phyloP scores from a whole-genome alignment of 2,888 invertebrate species.

The Synergus itoensis region DNA sequence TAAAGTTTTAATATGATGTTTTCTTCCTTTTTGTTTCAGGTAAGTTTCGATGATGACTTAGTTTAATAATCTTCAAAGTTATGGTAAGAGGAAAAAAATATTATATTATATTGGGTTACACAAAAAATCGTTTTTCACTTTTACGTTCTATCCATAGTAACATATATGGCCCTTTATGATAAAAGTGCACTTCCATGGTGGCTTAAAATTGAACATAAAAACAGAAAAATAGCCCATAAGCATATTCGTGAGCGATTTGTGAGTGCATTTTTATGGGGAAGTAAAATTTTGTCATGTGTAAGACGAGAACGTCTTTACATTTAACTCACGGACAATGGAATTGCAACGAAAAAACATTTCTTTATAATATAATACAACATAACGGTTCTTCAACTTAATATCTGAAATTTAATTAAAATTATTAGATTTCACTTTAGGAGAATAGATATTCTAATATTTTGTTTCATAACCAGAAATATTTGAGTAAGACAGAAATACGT shows the following conservation, averaged over 20 bases:
- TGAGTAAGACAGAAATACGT: neutral
- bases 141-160: neutral
- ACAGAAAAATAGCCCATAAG: constrained; percentile 18
- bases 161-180: neutral
- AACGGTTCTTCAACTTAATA: too few relatives aligned
- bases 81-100: neutral
- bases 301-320: neutral
- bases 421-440: too few relatives aligned
- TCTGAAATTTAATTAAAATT: too few relatives aligned
- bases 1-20: neutral
- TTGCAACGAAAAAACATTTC: neutral
- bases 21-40: neutral
- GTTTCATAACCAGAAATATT: too few relatives aligned
- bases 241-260: constrained; percentile 8
- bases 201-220: constrained; percentile 12
- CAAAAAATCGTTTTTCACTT: neutral
- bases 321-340: neutral
- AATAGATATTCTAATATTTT: neutral
- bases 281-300: neutral
- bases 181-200: constrained; percentile 21
- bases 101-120: neutral
- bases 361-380: too few relatives aligned
- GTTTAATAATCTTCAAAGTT: neutral
- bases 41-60: neutral
- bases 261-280: constrained; percentile 4